phyloP scores from a whole-genome alignment of 2,797 vertebrate genomes.

The Anisognathus igniventris region DNA sequence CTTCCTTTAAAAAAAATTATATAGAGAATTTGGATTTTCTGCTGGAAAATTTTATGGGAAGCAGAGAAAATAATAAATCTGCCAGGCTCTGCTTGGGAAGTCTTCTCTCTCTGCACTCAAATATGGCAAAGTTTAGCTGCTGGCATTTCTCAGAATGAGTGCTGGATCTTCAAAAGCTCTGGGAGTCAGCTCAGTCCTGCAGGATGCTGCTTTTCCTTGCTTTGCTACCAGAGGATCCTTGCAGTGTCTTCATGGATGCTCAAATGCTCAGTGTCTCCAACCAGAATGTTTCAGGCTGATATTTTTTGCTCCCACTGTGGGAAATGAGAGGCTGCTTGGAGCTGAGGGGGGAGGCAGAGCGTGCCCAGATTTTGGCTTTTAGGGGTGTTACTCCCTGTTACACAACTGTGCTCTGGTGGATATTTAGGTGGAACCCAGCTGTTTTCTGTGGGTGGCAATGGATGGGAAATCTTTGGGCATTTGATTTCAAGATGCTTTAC shows the following conservation, averaged over 20 bases:
- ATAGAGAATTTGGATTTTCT: not conserved
- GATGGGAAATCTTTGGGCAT: not conserved
- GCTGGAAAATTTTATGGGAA: not conserved
- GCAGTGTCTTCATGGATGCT: not conserved
- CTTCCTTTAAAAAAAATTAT: not conserved
- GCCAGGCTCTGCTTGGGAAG: not conserved
- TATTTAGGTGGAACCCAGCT: not conserved
- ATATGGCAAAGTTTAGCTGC: not conserved
- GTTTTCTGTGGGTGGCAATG: not conserved
- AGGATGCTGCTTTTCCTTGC: not conserved
- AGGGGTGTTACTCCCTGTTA: not conserved
- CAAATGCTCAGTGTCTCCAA: fast-evolving
- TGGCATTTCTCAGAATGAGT: not conserved
- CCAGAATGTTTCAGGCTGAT: not conserved
- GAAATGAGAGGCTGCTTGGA: not conserved
- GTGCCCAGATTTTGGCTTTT: not conserved
- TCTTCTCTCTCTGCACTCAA: not conserved
- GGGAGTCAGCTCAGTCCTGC: not conserved
- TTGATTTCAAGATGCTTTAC: not conserved
- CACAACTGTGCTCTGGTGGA: not conserved
- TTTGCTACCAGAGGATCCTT: not conserved
- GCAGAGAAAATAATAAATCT: not conserved
- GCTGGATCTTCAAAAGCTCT: not conserved
- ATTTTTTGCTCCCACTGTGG: not conserved
- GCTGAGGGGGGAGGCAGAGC: not conserved